These are phyloP conservation scores for Sebastes diaconus DNA, from an alignment of 2,797 vertebrate genomes.

Conservation along the genomic window DNA sequence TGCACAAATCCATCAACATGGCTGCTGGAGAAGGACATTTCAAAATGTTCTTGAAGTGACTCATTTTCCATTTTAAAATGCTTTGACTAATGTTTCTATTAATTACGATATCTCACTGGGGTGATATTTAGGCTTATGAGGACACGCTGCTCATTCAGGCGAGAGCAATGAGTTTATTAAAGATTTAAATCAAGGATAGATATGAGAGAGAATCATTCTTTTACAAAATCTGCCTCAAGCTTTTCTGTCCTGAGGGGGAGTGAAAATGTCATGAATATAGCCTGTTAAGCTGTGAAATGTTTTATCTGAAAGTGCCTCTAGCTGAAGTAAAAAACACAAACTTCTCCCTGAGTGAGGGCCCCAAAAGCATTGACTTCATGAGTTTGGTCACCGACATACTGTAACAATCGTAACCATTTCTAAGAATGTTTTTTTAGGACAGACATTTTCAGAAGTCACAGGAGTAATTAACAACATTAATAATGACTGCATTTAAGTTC, in stretches of 20 bases:
- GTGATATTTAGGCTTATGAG: slow-evolving; percentile 65
- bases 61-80: slow-evolving; percentile 62
- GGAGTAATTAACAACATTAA: slow-evolving; percentile 19
- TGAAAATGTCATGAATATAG: slow-evolving; percentile 30
- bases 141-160: slow-evolving; percentile 50
- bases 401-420: background rate
- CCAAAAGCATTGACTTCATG: background rate
- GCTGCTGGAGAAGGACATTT: slow-evolving; percentile 55
- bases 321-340: slow-evolving; percentile 12
- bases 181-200: slow-evolving; percentile 58
- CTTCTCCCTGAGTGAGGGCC: slow-evolving; percentile 22
- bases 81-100: slow-evolving; percentile 74
- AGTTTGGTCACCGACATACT: slow-evolving; percentile 25
- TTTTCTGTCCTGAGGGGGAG: slow-evolving; percentile 22
- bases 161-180: slow-evolving; percentile 61
- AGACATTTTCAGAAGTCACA: slow-evolving; percentile 14
- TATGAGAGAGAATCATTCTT: slow-evolving; percentile 42
- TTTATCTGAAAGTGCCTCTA: slow-evolving; percentile 46
- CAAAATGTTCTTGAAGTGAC: slow-evolving; percentile 68
- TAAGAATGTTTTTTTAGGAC: background rate
- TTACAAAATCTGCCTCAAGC: slow-evolving; percentile 47
- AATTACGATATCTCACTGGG: slow-evolving; percentile 65
- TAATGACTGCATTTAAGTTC: slow-evolving; percentile 13
- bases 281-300: slow-evolving; percentile 36
- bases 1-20: slow-evolving; percentile 63